These are phyloP conservation scores for Bombylius discolor DNA, from an alignment of 2,888 invertebrate species.

Conservation along the genomic window DNA sequence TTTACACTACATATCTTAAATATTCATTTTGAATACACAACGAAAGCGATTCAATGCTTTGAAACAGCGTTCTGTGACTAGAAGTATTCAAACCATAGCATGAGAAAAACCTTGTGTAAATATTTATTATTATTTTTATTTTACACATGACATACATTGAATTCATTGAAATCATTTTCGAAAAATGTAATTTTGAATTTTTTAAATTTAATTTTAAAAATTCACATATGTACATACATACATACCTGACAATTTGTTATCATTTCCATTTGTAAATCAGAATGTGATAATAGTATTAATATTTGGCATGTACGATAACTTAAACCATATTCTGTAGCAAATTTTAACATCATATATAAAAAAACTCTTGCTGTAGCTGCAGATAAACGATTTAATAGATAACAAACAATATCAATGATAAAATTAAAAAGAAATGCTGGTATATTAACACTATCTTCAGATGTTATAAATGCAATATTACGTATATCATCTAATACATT, in stretches of 20 bases:
- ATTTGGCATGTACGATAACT: conserved; percentile 26
- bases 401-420: conserved; percentile 24
- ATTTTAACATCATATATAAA: conserved; percentile 22
- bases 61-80: no score
- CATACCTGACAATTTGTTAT: conserved; percentile 23
- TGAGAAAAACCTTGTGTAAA: no score
- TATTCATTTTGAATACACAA: no score
- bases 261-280: conserved; percentile 29
- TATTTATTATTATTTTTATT: no score
- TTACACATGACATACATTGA: no score
- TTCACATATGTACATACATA: not conserved
- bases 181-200: no score
- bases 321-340: conserved; percentile 22
- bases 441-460: conserved; percentile 22
- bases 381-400: conserved; percentile 26
- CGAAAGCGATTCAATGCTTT: no score
- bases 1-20: no score
- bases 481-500: conserved; percentile 13
- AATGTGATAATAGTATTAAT: conserved; percentile 24
- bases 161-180: no score
- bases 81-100: no score
- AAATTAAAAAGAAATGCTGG: conserved; percentile 23
- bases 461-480: conserved; percentile 21
- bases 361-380: conserved; percentile 21
- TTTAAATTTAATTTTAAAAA: no score